These are phyloP conservation scores for Conus ventricosus DNA, from an alignment of 1,140 invertebrate genomes.

Conservation along the genomic window DNA sequence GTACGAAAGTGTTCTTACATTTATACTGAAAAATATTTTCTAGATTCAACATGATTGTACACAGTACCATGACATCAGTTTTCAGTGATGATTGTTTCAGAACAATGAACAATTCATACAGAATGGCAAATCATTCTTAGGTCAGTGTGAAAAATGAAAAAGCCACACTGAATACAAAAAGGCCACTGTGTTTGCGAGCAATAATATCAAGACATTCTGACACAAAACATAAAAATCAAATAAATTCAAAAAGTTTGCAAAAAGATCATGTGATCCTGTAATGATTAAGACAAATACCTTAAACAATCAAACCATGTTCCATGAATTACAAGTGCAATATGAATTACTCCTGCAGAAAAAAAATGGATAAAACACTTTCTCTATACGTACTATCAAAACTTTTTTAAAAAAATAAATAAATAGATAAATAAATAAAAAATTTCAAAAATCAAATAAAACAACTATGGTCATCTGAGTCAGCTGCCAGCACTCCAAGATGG, in stretches of 20 bases:
- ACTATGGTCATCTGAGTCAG: too few relatives aligned
- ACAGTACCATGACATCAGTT: not conserved
- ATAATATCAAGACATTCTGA: not conserved
- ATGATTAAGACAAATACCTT: not conserved
- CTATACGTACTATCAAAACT: too few relatives aligned
- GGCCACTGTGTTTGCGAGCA: not conserved
- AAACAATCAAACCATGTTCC: not conserved
- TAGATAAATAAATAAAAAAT: too few relatives aligned
- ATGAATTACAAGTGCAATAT: not conserved
- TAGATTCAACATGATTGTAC: not conserved
- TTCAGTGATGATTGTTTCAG: not conserved
- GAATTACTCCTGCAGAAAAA: not conserved
- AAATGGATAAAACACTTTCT: not conserved
- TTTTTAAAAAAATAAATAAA: too few relatives aligned
- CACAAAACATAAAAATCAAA: not conserved
- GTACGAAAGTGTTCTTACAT: not conserved
- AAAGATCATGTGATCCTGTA: not conserved
- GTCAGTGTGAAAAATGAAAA: constrained; percentile 13
- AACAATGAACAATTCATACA: not conserved
- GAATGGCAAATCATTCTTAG: not conserved
- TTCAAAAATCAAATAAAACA: too few relatives aligned
- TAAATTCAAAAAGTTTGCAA: not conserved
- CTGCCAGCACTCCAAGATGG: too few relatives aligned
- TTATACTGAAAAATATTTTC: not conserved
- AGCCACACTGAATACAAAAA: constrained; percentile 13